A percentile compares a stretch with the other conserved stretches of the same genome.
Conservation (phyloP, 2,888 invertebrate genomes). For the Volucella inanis region DNA sequence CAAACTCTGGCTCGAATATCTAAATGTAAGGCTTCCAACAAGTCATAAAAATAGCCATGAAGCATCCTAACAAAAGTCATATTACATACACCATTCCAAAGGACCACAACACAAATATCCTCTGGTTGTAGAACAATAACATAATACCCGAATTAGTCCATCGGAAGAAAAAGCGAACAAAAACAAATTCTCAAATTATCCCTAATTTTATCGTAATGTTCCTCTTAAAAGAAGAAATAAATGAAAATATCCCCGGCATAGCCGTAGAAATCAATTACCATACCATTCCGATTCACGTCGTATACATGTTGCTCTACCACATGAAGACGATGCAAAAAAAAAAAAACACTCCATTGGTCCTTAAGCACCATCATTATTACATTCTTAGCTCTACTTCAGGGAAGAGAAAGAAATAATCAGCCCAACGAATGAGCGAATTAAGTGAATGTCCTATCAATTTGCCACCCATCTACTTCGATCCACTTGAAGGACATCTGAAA, state of each 20-base stretch:
- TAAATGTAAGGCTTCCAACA: no score
- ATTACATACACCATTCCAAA: no score
- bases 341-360: constrained; percentile 1
- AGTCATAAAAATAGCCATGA: no score
- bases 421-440: constrained; percentile 38
- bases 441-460: constrained; percentile 24
- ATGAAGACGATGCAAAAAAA: background rate
- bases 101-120: no score
- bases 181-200: no score
- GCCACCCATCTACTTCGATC: constrained; percentile 1
- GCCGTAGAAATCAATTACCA: constrained; percentile 22
- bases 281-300: constrained; percentile 10
- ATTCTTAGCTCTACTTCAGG: constrained; percentile 30
- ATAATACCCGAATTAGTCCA: no score
- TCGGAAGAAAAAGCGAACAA: no score
- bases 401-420: background rate
- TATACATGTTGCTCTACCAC: constrained; percentile 42
- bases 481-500: constrained; percentile 22
- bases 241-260: background rate
- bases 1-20: no score
- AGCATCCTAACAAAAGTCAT: no score
- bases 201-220: no score
- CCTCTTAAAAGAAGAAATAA: background rate
- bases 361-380: constrained; percentile 44
- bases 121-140: no score